Base-by-base conservation (phyloP, 1,140 invertebrate genomes). In the Dinothrombium tinctorium region DNA sequence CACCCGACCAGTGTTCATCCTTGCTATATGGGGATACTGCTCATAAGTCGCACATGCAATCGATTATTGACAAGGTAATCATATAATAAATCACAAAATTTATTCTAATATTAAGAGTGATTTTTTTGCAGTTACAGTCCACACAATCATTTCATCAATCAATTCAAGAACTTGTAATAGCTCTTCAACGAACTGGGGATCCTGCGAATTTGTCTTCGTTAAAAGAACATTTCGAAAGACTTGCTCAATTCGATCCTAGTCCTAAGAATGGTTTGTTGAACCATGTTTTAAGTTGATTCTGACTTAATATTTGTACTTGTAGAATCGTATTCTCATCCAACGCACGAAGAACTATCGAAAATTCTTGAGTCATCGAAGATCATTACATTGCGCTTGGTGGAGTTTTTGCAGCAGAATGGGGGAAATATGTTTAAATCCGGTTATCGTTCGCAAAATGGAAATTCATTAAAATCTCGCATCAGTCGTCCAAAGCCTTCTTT, bases 1-100 rank as follows among this genome's bases (percentile, higher is more conserved):
- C 87, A 0, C 90, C 92, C 0, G 92, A 98, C 54, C 89, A 96
- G 55, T 98, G 90, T 92, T 90, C 84, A 6, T 81, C 86, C 7
- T 57, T 98, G 24, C 59, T 98, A 2, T 98, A 96, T 56, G 90
- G 90, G 2, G 90, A 98, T 56, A 75, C 76, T 0, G 71, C 26
- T 14, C 89, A 95, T 53, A 95, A 95, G 57, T 89, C 84, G 15
- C 86, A 95, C 54, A 96, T 98, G 89, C 89, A 98, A 59, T 90
- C 83, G 51, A 96, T 96, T 43, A 92, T 96, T 51, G 69, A 70
- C 51, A 64, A 64, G 47, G 59, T 69, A 46, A 48, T 28, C 32
- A 33, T 33, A n/a, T 2, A 11, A 33, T 33, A 3, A 14, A 11
- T n/a, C n/a, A n/a, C n/a, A n/a, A n/a, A n/a, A n/a, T 21, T 40